phyloP scores from a whole-genome alignment of 2,797 vertebrate species.

The Lepilemur septentrionalis region DNA sequence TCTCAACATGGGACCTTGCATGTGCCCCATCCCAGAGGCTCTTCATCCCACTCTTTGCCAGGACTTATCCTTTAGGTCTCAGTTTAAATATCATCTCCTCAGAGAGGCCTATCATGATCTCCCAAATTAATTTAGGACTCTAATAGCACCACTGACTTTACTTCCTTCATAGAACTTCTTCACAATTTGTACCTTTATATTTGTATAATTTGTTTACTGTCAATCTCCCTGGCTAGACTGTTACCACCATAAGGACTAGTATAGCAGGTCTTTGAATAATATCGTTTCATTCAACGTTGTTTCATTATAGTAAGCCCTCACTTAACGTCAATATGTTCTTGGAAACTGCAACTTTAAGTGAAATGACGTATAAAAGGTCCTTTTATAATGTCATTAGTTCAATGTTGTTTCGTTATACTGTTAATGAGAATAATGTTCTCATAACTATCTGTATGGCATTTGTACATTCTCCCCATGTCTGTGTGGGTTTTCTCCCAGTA shows the following conservation, averaged over 20 bases:
- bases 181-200: background rate
- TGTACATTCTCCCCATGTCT: background rate
- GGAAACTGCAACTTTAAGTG: background rate
- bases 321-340: background rate
- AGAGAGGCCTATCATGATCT: background rate
- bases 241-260: constrained; percentile 13
- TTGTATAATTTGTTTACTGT: constrained; percentile 9
- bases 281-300: background rate
- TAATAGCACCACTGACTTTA: background rate
- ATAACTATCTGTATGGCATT: background rate
- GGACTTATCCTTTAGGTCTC: background rate
- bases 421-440: background rate
- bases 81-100: constrained; percentile 23
- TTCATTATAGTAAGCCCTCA: background rate
- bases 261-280: background rate
- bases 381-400: background rate
- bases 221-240: background rate
- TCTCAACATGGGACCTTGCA: background rate
- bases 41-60: background rate
- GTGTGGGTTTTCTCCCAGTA: background rate
- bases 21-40: background rate
- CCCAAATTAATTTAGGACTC: background rate
- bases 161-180: constrained; percentile 13
- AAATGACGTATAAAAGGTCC: background rate
- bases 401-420: background rate